Percentiles rank a stretch among this genome's conserved stretches.
phyloP scores from a whole-genome alignment of 1,140 invertebrate species.

The Meloidogyne floridensis region DNA sequence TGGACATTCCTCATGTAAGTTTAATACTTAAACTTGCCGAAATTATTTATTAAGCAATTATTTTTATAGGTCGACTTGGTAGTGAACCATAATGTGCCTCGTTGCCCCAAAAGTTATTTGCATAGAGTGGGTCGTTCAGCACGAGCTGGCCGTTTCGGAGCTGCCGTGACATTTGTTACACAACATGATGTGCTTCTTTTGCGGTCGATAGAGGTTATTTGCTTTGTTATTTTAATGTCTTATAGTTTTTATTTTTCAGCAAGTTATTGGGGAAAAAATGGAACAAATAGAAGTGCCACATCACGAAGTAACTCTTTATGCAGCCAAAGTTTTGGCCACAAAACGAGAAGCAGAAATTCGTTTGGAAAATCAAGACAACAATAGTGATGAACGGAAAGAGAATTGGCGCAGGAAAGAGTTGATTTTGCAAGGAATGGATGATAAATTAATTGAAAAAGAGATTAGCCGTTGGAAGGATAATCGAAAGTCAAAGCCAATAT shows the following conservation, averaged over 20 bases:
- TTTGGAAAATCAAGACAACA: conserved; percentile 77
- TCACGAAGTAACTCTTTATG: conserved; percentile 78
- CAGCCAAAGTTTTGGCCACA: conserved; percentile 85
- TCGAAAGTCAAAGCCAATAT: neutral
- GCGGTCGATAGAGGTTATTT: conserved; percentile 76
- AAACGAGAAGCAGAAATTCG: conserved; percentile 86
- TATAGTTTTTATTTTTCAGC: conserved; percentile 78
- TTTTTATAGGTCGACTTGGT: conserved; percentile 60
- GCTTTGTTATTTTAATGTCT: conserved; percentile 67
- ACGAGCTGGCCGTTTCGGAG: conserved; percentile 65
- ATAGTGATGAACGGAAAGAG: conserved; percentile 83
- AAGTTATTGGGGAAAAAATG: conserved; percentile 80
- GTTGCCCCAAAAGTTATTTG: conserved; percentile 59
- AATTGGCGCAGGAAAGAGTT: conserved; percentile 85
- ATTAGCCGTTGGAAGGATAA: conserved; percentile 61
- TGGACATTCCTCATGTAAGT: conserved; percentile 64
- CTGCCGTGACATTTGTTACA: conserved; percentile 84
- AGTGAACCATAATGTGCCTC: conserved; percentile 61
- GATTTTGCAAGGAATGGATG: conserved; percentile 80
- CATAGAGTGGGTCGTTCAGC: conserved; percentile 62
- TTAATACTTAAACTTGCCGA: neutral
- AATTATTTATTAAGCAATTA: conserved; percentile 5
- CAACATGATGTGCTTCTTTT: conserved; percentile 86
- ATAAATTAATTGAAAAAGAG: conserved; percentile 75
- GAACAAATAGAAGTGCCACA: conserved; percentile 64